Evolutionary conservation across 2,888 invertebrate genomes (phyloP), one percentile per base, ranked within the genome.

Genomic region (Pristionchus japonicus): DNA sequence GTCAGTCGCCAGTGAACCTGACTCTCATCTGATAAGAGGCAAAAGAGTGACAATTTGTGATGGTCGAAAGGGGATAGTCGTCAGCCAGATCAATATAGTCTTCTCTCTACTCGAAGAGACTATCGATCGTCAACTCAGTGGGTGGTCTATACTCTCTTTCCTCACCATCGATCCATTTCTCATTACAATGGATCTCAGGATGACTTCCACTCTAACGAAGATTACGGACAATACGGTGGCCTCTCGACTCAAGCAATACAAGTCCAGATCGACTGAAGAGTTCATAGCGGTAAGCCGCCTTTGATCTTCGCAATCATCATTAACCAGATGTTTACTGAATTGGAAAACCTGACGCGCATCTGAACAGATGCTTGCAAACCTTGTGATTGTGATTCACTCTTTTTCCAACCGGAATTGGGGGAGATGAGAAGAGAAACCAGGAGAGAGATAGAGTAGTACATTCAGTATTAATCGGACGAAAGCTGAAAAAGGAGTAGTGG

Each of bases 171-270:
- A 20, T 34, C 47, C n/a, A 47, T 77, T 3, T 1, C 15, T 57
- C 31, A 47, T 77, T 6, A 27, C 13, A 47, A 77, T 47, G 27
- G 43, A 77, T 57, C n/a, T 70, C 57, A 86, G 67, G 23, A 86
- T 86, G 86, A 7, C 7, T 9, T 27, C 34, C 6, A 49, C 49
- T 47, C 67, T 74, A 31, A 86, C 86, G 3, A 67, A 64, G 20
- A 31, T 43, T 31, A n/a, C 49, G 7, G 49, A 37, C 2, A 70
- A 37, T 34, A 31, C 86, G 6, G 86, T 86, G 23, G 86, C 86
- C 49, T 52, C 47, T 47, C 67, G 86, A 23, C 86, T 86, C 34
- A 67, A 86, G 37, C 49, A 86, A 31, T 49, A 37, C 74, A 86
- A 74, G 86, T 47, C 37, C 4, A 67, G 49, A 40, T 31, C 37